Base-by-base conservation (phyloP, 2,797 vertebrate species). In the Gallirallus australis region DNA sequence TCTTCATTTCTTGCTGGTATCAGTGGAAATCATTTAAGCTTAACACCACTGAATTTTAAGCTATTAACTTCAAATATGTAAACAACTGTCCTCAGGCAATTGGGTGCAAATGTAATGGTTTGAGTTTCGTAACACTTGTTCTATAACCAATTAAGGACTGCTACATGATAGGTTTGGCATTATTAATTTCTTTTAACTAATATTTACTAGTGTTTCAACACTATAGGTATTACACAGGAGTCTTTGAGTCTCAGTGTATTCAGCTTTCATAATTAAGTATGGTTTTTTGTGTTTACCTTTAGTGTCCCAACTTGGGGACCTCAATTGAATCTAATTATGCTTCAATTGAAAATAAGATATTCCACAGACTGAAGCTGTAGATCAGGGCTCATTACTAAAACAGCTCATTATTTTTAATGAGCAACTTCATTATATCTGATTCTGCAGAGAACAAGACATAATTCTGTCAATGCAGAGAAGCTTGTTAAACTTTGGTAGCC, bases 351-450 rank as follows among this genome's bases (percentile, higher is more conserved):
- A 98, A 97, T 80, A 95, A 97, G 86, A 78, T 97, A 84, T 95
- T 98, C 94, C 40, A 52, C 81, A 97, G 89, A 90, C 73, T 93
- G 82, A 96, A 93, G 81, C 82, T 97, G 90, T 97, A 97, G 96
- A 97, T 98, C 96, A 97, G 92, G 82, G 82, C 87, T 98, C 91
- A 96, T 98, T 98, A 97, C 72, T 95, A 95, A 97, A 82, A 70
- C 78, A 95, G 95, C 95, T 98, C 96, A 96, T 98, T 98, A 97
- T 98, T 98, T 98, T 98, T 98, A 98, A 98, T 97, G 97, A 98
- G 90, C 40, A 97, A 97, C 95, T 97, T 94, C 81, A 96, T 97
- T 97, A 97, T 94, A 97, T 97, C 94, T 96, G 87, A 94, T 96
- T 98, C 94, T 97, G 57, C 53, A 63, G 69, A 97, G 95, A 94